A percentile compares a stretch with the other conserved stretches of the same genome.
Conservation (phyloP, 2,888 invertebrate species). For the Petrophora chlorosata region DNA sequence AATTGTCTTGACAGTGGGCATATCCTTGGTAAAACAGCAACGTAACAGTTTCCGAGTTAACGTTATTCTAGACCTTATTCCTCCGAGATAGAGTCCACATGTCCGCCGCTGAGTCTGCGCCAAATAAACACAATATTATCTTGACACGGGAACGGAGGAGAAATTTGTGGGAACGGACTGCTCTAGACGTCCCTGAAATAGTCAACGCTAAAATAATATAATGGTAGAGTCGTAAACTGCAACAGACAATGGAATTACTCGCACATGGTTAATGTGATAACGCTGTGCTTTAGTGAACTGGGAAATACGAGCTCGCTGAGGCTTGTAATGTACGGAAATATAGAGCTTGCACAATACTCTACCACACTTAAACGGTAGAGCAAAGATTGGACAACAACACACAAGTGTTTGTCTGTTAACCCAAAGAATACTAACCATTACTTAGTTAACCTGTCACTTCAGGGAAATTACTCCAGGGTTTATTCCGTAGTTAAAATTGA, state of each 20-base stretch:
- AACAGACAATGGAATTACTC: slow-evolving; percentile 27
- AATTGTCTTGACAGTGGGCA: slow-evolving; percentile 16
- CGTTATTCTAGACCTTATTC: slow-evolving; percentile 6
- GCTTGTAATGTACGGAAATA: not conserved
- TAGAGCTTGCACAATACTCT: not conserved
- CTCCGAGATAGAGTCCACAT: slow-evolving; percentile 4
- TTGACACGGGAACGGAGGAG: slow-evolving; percentile 27
- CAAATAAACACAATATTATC: slow-evolving; percentile 30
- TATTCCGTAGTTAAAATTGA: too few relatives aligned
- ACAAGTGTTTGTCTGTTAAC: too few relatives aligned
- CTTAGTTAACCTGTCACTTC: too few relatives aligned
- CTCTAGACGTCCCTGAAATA: slow-evolving; percentile 25
- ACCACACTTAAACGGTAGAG: not conserved
- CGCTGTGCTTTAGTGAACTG: slow-evolving; percentile 15
- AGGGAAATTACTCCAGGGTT: too few relatives aligned
- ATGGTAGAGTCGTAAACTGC: slow-evolving; percentile 23
- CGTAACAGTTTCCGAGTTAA: slow-evolving; percentile 1
- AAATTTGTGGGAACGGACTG: slow-evolving; percentile 26
- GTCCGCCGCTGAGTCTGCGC: slow-evolving; percentile 2
- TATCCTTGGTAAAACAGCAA: slow-evolving; percentile 13
- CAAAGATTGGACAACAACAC: too few relatives aligned
- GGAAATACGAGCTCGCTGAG: slow-evolving; percentile 5
- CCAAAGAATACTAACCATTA: too few relatives aligned
- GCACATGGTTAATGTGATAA: slow-evolving; percentile 23
- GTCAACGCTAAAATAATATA: slow-evolving; percentile 24